Evolutionary conservation across 2,888 invertebrate species (phyloP), one percentile per base, ranked within the genome.

Genomic region (Idaea aversata): DNA sequence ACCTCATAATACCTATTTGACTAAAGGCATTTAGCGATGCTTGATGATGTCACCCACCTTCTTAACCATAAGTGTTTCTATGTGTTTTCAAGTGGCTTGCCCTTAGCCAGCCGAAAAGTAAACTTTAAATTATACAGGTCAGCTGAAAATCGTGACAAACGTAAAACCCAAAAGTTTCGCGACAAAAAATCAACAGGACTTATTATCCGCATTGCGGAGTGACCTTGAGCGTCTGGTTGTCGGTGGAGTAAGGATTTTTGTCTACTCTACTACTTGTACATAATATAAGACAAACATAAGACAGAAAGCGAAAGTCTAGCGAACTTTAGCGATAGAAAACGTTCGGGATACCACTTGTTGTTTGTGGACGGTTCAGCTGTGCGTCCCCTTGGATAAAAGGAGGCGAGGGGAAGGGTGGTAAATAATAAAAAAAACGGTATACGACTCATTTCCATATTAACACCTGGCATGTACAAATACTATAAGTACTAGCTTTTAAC

Each of bases 201-300:
- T 47, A 47, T 47, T 47, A 47, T 47, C 47, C 47, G 47, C 47
- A 47, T 47, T 47, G 47, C 47, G 47, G 47, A 47, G 47, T 47
- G 47, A 10, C 47, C 47, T 47, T 47, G 47, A 47, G 13, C 47
- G 47, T 47, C 47, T 47, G 47, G 47, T 47, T 13, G 47, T 47
- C 47, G 47, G 47, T 47, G 47, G 13, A 47, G 10, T 47, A 47
- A 47, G 47, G 47, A 47, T 47, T 47, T 47, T 47, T 47, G 47
- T 47, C 47, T 47, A 47, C 47, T 47, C 36, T 36, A 10, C 47
- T 47, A 47, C 47, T 47, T 47, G 47, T 47, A 47, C 13, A 7
- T 47, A 36, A 47, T 47, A 47, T 47, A 47, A 47, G 13, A 10
- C 13, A 47, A 47, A 47, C 47, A 13, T 13, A 47, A 36, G 36